A percentile compares a stretch with the other conserved stretches of the same genome.
These are phyloP conservation scores for Tinamus major DNA, from an alignment of 2,797 vertebrate species.

Conservation along the genomic window DNA sequence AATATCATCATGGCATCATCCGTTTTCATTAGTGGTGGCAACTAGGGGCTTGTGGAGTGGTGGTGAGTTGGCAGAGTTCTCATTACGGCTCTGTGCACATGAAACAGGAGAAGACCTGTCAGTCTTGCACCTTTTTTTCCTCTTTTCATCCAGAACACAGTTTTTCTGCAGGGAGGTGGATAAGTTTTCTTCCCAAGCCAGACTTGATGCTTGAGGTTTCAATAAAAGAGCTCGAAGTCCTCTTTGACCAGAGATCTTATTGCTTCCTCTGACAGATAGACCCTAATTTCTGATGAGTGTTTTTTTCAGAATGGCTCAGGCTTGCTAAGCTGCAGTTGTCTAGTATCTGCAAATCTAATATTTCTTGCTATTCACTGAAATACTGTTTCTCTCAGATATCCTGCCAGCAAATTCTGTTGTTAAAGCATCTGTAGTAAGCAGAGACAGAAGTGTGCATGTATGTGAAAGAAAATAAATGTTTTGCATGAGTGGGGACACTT, in stretches of 20 bases:
- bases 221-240: background rate
- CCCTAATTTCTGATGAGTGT: background rate
- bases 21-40: background rate
- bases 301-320: background rate
- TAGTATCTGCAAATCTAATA: background rate
- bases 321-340: background rate
- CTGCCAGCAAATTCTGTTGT: background rate
- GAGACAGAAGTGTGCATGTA: background rate
- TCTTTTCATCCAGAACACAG: background rate
- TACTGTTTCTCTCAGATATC: background rate
- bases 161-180: background rate
- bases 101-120: background rate
- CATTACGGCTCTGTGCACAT: background rate
- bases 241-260: background rate
- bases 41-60: background rate
- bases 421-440: background rate
- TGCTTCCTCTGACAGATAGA: background rate
- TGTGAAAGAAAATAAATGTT: background rate
- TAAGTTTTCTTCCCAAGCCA: background rate
- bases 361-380: background rate
- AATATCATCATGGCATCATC: background rate
- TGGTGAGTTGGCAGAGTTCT: background rate
- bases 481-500: background rate
- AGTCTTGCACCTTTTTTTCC: background rate
- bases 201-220: background rate